Evolutionary conservation across 2,797 vertebrate species (phyloP), one percentile per base, ranked within the genome.

Genomic region (Etheostoma nigrum): DNA sequence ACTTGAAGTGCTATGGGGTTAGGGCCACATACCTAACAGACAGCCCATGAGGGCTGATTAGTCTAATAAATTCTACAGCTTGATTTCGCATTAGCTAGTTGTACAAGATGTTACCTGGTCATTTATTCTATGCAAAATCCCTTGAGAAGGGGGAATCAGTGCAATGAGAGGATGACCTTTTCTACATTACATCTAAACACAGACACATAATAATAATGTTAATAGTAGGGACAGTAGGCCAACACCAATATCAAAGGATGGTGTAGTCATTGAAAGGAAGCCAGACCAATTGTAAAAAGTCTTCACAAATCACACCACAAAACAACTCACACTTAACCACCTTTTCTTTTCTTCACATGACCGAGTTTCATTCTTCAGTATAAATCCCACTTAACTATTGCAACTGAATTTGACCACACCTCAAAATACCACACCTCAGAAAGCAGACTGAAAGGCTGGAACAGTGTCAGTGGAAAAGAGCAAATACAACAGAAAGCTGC

Each of bases 291-390:
- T 82, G 53, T 42, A 79, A 74, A 79, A 79, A 0, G 19, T 54
- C 45, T 48, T 49, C 68, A 81, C 51, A 63, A 62, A 77, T 78
- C 62, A 14, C 19, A 45, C 64, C 69, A 78, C 71, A 61, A 79
- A 73, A 83, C 44, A 67, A 74, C 36, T 40, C 54, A 74, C 6
- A 77, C 71, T n/a, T 42, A 89, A 80, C 74, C 78, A 55, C 67
- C 48, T 67, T 66, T 85, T 78, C 68, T 79, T 68, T 83, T 48
- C 72, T 70, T 72, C 76, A 78, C 66, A 83, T 76, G 65, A 69
- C 48, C 30, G 27, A 70, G 42, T 40, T 62, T 72, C 55, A 74
- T 21, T 48, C 52, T 78, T 77, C 13, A 55, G 58, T n/a, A 64
- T 52, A 81, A 87, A 78, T 60, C 67, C 60, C 60, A 73, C 72